Evolutionary conservation across 2,888 invertebrate genomes (phyloP), one percentile per base, ranked within the genome.

Genomic region (Lamellibrachia columna): DNA sequence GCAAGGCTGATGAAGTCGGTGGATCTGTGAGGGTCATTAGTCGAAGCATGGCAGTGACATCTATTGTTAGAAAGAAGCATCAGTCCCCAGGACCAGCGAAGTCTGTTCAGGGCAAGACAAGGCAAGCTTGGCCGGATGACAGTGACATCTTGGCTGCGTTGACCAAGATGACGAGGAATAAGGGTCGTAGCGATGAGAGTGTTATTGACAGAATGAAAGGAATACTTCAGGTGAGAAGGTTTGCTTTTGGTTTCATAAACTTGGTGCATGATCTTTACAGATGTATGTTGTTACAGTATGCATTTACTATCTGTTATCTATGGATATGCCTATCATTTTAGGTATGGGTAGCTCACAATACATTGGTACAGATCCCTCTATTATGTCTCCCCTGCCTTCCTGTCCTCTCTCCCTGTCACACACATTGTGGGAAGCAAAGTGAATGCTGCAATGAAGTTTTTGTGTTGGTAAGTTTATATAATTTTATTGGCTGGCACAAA

Each of bases 1-100:
- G 92, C 53, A 94, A 93, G 92, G 95, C 95, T 8, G 92, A 92
- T 15, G 93, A 94, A 53, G 93, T 95, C 9, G 94, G 94, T 53
- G 95, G 95, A 2, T 91, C 92, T 3, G 92, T 93, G 7, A 75
- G 94, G 7, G 40, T 91, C 11, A 92, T 94, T 22, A 55, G 53
- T n/a, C 90, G 93, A 75, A 15, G 75, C 75, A 75, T 75, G 75
- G n/a, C 75, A 75, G 75, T 6, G 75, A 75, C 75, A 75, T 75
- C 75, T 75, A 22, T 2, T 22, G 75, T 15, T 6, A 22, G 75
- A 22, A 75, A 22, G 75, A 75, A 75, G 75, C 75, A 75, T n/a
- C 75, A 75, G 75, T 75, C 75, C 15, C 75, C 75, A 22, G 75
- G 75, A 75, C n/a, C 75, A 75, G 75, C 75, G 22, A 75, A 22